These are phyloP conservation scores for Eriosoma lanigerum DNA, from an alignment of 1,140 invertebrate genomes.

Conservation along the genomic window DNA sequence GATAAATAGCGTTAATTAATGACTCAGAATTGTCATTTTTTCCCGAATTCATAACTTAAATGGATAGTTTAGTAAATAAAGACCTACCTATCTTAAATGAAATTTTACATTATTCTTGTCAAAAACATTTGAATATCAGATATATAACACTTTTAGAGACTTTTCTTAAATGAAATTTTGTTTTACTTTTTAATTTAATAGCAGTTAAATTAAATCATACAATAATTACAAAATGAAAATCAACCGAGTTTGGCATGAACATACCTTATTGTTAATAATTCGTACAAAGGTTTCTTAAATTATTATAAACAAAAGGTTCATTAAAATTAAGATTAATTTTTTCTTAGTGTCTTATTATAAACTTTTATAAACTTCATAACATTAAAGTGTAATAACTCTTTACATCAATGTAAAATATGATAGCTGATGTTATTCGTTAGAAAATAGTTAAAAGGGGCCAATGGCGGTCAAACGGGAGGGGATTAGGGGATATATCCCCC, in stretches of 20 bases:
- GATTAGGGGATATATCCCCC: too few relatives aligned
- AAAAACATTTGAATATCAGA: not conserved
- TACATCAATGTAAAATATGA: too few relatives aligned
- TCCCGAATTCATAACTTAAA: too few relatives aligned
- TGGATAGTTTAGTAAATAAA: too few relatives aligned
- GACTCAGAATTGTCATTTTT: too few relatives aligned
- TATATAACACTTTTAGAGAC: not conserved
- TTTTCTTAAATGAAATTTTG: not conserved
- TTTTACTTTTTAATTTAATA: not conserved
- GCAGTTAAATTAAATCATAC: not conserved
- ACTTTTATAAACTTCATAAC: slow-evolving; percentile 12
- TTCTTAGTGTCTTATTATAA: not conserved
- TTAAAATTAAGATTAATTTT: slow-evolving; percentile 18
- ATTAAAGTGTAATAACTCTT: not conserved
- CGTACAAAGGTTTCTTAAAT: not conserved
- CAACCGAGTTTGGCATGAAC: not conserved
- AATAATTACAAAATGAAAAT: slow-evolving; percentile 22
- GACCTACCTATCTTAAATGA: too few relatives aligned
- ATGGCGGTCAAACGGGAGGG: too few relatives aligned
- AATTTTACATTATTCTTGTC: not conserved
- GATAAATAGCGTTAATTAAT: too few relatives aligned
- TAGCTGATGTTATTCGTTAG: too few relatives aligned
- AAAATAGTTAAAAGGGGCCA: too few relatives aligned
- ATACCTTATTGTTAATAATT: slow-evolving; percentile 2
- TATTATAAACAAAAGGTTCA: not conserved